Conservation (phyloP, 2,888 invertebrate species). For the Sycophila texana region DNA sequence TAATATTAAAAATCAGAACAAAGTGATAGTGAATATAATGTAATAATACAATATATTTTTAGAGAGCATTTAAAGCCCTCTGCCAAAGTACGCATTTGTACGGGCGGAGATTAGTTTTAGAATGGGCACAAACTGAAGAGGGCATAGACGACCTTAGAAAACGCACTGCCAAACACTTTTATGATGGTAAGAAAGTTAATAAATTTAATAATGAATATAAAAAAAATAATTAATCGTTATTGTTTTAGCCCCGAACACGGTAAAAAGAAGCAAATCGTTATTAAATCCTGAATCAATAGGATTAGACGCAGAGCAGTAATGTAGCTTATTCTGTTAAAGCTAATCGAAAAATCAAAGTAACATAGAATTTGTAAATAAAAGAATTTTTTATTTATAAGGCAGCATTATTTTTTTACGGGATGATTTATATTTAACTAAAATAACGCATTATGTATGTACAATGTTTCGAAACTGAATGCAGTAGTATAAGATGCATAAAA, state of each 20-base stretch:
- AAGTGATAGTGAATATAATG: neutral
- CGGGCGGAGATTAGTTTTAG: slow-evolving; percentile 94
- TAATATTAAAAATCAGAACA: neutral
- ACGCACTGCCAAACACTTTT: slow-evolving; percentile 86
- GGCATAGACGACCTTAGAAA: slow-evolving; percentile 88
- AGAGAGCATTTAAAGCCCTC: slow-evolving; percentile 94
- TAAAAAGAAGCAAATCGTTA: slow-evolving; percentile 66
- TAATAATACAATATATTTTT: slow-evolving; percentile 64
- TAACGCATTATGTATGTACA: slow-evolving; percentile 26
- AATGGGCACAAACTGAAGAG: slow-evolving; percentile 93
- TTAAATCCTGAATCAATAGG: slow-evolving; percentile 68
- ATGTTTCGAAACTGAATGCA: slow-evolving; percentile 36
- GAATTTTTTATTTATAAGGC: slow-evolving; percentile 48
- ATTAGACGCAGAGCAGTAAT: slow-evolving; percentile 59
- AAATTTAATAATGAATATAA: neutral
- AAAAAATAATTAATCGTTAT: slow-evolving; percentile 6
- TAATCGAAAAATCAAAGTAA: slow-evolving; percentile 25
- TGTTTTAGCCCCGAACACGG: slow-evolving; percentile 61
- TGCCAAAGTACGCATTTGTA: slow-evolving; percentile 98
- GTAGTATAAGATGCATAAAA: too few species aligned
- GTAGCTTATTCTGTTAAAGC: slow-evolving; percentile 3
- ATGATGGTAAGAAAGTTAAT: slow-evolving; percentile 67
- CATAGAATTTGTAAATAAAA: slow-evolving; percentile 51
- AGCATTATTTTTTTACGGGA: slow-evolving; percentile 40
- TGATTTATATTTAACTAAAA: slow-evolving; percentile 45